A percentile compares a stretch with the other conserved stretches of the same genome.
Evolutionary conservation across 2,113 vertebrate genomes (phyloP).

Genomic region (Asarcornis scutulata): DNA sequence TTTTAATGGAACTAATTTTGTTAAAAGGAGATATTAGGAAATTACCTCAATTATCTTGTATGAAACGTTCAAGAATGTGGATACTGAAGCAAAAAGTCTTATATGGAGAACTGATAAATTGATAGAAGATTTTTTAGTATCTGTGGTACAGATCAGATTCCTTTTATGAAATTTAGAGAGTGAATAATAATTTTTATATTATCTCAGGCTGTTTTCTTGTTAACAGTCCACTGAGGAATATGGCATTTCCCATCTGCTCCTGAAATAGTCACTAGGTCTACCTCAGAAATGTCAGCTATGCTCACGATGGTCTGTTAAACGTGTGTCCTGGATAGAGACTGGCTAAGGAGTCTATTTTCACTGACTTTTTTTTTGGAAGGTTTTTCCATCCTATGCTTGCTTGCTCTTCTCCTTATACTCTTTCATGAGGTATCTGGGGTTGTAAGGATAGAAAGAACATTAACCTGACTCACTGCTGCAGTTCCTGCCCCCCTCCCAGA

Average conservation of each 20-base stretch:
- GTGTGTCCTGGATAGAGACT: background rate
- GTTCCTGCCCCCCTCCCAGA: background rate
- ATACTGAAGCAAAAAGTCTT: background rate
- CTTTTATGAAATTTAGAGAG: background rate
- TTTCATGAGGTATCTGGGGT: background rate
- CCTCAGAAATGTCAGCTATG: background rate
- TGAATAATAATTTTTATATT: background rate
- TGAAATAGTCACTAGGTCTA: slow-evolving; percentile 34
- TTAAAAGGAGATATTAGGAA: slow-evolving; percentile 30
- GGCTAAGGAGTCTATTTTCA: background rate
- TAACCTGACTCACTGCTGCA: background rate
- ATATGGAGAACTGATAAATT: background rate
- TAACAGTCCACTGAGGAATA: background rate
- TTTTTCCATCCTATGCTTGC: background rate
- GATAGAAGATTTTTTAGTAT: slow-evolving; percentile 2
- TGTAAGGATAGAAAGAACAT: background rate
- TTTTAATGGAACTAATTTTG: slow-evolving; percentile 46
- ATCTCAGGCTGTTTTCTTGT: slow-evolving; percentile 34
- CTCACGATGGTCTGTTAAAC: background rate
- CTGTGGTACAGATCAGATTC: background rate
- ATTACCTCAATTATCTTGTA: slow-evolving; percentile 42
- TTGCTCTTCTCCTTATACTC: background rate
- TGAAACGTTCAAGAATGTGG: background rate
- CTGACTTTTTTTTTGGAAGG: background rate
- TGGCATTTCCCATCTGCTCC: slow-evolving; percentile 25